Conservation (phyloP, 1,140 invertebrate genomes). For the Gryon sp. region DNA sequence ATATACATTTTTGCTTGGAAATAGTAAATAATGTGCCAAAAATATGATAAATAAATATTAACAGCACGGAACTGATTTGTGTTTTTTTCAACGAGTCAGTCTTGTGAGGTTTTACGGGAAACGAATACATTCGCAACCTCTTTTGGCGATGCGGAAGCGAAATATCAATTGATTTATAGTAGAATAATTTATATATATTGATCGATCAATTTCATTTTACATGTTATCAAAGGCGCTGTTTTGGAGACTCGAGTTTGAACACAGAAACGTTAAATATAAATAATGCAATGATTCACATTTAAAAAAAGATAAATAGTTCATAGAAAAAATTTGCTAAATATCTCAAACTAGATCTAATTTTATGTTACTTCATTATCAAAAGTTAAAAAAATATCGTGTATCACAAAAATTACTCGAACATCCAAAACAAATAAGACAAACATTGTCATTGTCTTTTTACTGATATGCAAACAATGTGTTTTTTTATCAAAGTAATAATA, state of each 20-base stretch:
- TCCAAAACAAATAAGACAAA: conserved; percentile 55
- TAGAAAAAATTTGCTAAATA: neutral
- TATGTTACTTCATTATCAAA: conserved; percentile 20
- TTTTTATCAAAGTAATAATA: conserved; percentile 14
- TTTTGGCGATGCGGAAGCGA: conserved; percentile 66
- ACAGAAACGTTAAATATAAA: no score
- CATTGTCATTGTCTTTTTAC: conserved; percentile 48
- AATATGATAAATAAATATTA: conserved; percentile 64
- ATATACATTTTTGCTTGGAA: no score
- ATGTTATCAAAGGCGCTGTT: conserved; percentile 61
- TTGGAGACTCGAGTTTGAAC: conserved; percentile 65
- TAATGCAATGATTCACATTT: no score
- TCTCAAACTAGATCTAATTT: conserved; percentile 3
- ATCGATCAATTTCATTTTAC: conserved; percentile 36
- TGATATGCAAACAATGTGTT: conserved; percentile 74
- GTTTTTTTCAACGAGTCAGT: conserved; percentile 70
- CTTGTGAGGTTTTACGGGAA: conserved; percentile 64
- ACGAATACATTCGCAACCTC: conserved; percentile 66
- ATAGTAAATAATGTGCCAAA: conserved; percentile 46
- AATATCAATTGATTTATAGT: conserved; percentile 64
- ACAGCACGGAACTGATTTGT: conserved; percentile 60
- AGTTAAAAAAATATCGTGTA: conserved; percentile 36
- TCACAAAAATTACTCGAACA: conserved; percentile 55
- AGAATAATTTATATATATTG: no score
- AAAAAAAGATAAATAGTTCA: no score